Base-by-base conservation (phyloP, 2,113 vertebrate genomes). In the Limanda limanda region DNA sequence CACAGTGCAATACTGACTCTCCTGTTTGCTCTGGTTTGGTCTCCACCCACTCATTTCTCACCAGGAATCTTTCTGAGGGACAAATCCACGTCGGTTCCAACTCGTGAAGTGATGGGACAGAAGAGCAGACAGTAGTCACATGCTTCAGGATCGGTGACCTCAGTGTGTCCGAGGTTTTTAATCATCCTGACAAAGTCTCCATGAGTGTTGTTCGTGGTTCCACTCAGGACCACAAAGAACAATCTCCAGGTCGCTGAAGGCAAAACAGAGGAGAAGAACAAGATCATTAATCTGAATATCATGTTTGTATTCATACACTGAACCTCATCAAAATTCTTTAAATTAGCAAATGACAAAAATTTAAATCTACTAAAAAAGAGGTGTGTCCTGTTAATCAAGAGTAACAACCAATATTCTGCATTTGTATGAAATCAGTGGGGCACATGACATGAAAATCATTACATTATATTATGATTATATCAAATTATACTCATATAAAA, bases 71-170 rank as follows among this genome's bases (percentile, higher is more conserved):
- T 3, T 1, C 20, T 0, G 15, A 83, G 20, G 6, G 79, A 78
- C 12, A 42, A 71, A 0, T 0, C 0, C 20, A 86, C 11, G 57
- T 90, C 74, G 0, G 68, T 68, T 40, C n/a, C 56, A 6, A 81
- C 56, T 25, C 73, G 58, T 6, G 88, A 84, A 0, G 5, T 3
- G 5, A 86, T 1, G 3, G 88, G 79, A 77, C 86, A 90, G 81
- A 90, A 79, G 31, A 86, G n/a, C 74, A 88, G 2, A 1, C 59
- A 1, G 60, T 74, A 88, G 54, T 90, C 68, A 18, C 67, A 54
- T 0, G 31, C 14, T 7, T 2, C 21, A n/a, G 0, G 0, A 62
- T 25, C 2, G 0, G 0, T 0, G 10, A 58, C 70, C 55, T 81
- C 2, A 0, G 0, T n/a, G 0, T 76, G 64, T 0, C 70, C 76